Evolutionary conservation across 2,888 invertebrate species (phyloP).

Genomic region (Ophion obscuratus): DNA sequence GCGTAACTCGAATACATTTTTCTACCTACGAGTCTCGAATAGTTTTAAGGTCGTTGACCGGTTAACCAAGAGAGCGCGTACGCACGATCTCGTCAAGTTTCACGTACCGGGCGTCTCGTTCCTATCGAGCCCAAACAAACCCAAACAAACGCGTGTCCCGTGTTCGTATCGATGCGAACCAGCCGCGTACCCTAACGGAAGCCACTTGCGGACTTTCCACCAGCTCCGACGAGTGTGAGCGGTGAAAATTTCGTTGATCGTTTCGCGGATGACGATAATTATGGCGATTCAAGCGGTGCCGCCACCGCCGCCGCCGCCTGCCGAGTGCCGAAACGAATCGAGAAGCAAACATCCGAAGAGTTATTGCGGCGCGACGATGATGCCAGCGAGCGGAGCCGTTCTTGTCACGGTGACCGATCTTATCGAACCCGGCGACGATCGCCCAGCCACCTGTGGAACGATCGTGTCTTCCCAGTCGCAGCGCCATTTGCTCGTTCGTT

Average conservation of each 20-base stretch:
- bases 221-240: background rate
- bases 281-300: conserved; percentile 62
- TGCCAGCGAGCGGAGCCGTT: background rate
- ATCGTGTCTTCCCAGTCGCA: conserved; percentile 34
- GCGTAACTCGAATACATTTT: background rate
- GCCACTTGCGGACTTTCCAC: background rate
- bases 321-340: conserved; percentile 45
- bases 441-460: background rate
- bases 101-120: background rate
- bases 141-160: background rate
- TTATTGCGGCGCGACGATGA: background rate
- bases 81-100: background rate
- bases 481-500: conserved; percentile 58
- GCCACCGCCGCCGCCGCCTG: background rate
- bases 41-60: conserved; percentile 11
- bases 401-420: conserved; percentile 51
- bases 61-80: background rate
- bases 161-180: background rate
- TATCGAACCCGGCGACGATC: conserved; percentile 19
- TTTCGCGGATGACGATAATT: background rate
- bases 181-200: background rate
- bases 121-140: background rate
- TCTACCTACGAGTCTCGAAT: background rate
- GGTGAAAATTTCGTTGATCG: background rate
- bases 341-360: conserved; percentile 35